Evolutionary conservation across 2,113 vertebrate species (phyloP), one percentile per base, ranked within the genome.

Genomic region (Scomber scombrus): DNA sequence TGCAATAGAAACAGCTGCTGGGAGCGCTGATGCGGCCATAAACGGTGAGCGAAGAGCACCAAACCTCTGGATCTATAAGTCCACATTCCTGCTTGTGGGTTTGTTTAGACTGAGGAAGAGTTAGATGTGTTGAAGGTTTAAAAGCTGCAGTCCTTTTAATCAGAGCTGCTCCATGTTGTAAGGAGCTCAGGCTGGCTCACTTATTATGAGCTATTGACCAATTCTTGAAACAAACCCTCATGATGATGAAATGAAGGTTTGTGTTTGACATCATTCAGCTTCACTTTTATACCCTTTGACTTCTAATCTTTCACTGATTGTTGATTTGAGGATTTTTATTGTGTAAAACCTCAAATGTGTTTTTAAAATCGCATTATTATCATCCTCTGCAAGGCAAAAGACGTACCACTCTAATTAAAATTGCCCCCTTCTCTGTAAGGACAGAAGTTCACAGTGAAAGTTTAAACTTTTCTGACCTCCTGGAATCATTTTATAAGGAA

Each of bases 1-100:
- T 69, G 45, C 49, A 69, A 82, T 84, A 49, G 58, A 74, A 84
- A 75, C 9, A 23, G 54, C 14, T 58, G 18, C 21, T 21, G 57
- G 0, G n/a, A 34, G 66, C 56, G 55, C 26, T 1, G 2, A 78
- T 69, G 47, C 47, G 21, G 15, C 71, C 74, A 54, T 58, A 77
- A 49, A 74, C 7, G 18, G 63, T 26, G 31, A 64, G 9, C 43
- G 18, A 50, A 58, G 26, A 65, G 34, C 45, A 55, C 14, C 0
- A 12, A 80, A 54, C 10, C 10, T 23, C 12, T 1, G 31, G 0
- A 51, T 47, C 58, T 5, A 1, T 52, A 75, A 2, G 11, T 55
- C 50, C 43, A 74, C 73, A 64, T 75, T 71, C 29, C 67, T 71
- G 46, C 19, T 45, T 0, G 0, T 11, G 26, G 31, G 49, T 8